Conservation (phyloP, 23 tunicate species). For the Botrylloides violaceus region DNA sequence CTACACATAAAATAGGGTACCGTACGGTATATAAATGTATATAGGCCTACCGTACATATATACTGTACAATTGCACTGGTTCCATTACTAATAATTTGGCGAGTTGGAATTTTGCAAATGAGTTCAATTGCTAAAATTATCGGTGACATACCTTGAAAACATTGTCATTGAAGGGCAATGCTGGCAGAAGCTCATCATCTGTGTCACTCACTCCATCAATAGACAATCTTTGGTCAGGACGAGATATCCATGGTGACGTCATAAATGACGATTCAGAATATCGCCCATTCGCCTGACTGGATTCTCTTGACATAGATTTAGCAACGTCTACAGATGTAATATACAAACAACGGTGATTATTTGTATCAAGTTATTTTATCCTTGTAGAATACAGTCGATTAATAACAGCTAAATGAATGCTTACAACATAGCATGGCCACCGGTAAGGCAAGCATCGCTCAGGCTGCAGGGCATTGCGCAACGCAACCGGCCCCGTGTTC, state of each 20-base stretch:
- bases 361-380: background rate
- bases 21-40: too few species aligned
- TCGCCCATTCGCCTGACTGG: background rate
- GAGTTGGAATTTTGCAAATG: background rate
- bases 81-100: too few species aligned
- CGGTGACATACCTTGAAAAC: conserved; percentile 12
- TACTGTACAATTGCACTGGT: too few species aligned
- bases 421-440: too few species aligned
- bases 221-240: background rate
- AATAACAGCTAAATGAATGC: background rate
- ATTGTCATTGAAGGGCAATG: conserved; percentile 17
- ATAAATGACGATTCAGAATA: conserved; percentile 20
- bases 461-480: too few species aligned
- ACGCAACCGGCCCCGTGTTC: too few species aligned
- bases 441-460: too few species aligned
- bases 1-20: too few species aligned
- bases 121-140: too few species aligned
- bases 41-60: too few species aligned
- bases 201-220: conserved; percentile 44
- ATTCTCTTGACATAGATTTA: background rate
- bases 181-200: conserved; percentile 64
- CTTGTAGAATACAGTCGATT: background rate
- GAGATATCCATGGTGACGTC: conserved; percentile 23
- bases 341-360: background rate
- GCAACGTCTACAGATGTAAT: too few species aligned